phyloP scores from a whole-genome alignment of 1,140 invertebrate species.

The Drosophila seguyi region DNA sequence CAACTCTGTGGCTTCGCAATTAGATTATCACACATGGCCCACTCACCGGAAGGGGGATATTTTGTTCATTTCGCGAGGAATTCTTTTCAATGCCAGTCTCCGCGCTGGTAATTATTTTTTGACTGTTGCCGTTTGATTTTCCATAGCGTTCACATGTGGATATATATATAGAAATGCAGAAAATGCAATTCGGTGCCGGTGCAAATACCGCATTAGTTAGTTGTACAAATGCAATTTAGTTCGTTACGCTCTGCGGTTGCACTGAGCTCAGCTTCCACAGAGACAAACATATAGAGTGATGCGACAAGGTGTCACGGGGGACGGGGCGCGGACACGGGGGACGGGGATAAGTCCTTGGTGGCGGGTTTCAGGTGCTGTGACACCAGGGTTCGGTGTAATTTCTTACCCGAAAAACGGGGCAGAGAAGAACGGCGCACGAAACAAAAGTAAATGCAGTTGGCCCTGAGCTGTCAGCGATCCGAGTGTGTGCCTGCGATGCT shows the following conservation, averaged over 20 bases:
- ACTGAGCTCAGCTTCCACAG: conserved; percentile 36
- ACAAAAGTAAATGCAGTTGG: conserved; percentile 81
- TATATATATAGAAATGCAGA: conserved; percentile 51
- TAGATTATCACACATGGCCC: conserved; percentile 73
- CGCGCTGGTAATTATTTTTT: conserved; percentile 73
- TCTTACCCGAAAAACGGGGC: conserved; percentile 65
- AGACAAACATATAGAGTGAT: background rate
- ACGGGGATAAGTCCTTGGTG: conserved; percentile 70
- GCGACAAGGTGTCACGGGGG: background rate
- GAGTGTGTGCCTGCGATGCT: conserved; percentile 56
- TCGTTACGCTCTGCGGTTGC: conserved; percentile 77
- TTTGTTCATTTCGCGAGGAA: conserved; percentile 40
- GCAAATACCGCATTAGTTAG: conserved; percentile 77
- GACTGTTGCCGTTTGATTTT: conserved; percentile 63
- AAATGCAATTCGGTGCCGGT: conserved; percentile 36
- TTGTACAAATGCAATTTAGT: conserved; percentile 83
- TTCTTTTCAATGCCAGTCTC: conserved; percentile 45
- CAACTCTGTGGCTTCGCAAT: conserved; percentile 82
- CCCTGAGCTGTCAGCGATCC: conserved; percentile 76
- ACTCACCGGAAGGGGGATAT: background rate
- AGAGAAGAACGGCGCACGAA: conserved; percentile 39
- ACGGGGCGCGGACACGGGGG: background rate
- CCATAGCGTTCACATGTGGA: conserved; percentile 45
- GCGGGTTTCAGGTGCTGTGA: conserved; percentile 69
- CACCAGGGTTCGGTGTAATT: conserved; percentile 66